Evolutionary conservation across 1,140 invertebrate genomes (phyloP), one percentile per base, ranked within the genome.

Genomic region (Triops cancriformis): DNA sequence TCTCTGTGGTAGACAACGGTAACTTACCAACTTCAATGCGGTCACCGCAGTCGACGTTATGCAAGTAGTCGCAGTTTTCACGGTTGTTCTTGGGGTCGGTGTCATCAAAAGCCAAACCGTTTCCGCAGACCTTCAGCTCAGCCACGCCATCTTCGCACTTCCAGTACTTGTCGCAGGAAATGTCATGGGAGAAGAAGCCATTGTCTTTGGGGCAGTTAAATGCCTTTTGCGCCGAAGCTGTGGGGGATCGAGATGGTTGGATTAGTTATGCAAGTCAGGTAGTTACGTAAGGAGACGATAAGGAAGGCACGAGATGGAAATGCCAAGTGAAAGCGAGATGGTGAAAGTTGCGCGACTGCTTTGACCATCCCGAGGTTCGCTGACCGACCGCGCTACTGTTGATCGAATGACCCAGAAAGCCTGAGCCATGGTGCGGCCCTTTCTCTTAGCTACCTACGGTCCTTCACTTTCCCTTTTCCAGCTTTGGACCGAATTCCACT

Each of bases 131-230:
- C 85, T 96, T 96, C 79, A 97, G 86, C 81, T 95, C 93, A 77
- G 94, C 92, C 1, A 88, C 90, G 80, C 92, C 92, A 82, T 94
- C 94, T 84, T 96, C 94, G 84, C 95, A 97, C 83, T 96, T 95
- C 93, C 93, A 97, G 85, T 97, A 97, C 86, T 97, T 97, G 87
- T 97, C 95, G 84, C 95, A 97, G 27, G 92, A 94, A 79, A 87
- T 85, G 82, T 91, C 91, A 85, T 94, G 95, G 79, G 93, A 94
- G 86, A 95, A 97, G 87, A 96, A 97, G 10, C 95, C 95, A 83
- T 94, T 96, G 84, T 96, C 94, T 83, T 97, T 94, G 7, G 94
- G 94, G 83, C 95, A 97, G 88, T 95, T 94, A 89, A 96, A 97
- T 81, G 87, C 89, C 80, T 94, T 92, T 84, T 95, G 90, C 26